Conservation (phyloP, 1,140 invertebrate species). For the Megathymus violae region DNA sequence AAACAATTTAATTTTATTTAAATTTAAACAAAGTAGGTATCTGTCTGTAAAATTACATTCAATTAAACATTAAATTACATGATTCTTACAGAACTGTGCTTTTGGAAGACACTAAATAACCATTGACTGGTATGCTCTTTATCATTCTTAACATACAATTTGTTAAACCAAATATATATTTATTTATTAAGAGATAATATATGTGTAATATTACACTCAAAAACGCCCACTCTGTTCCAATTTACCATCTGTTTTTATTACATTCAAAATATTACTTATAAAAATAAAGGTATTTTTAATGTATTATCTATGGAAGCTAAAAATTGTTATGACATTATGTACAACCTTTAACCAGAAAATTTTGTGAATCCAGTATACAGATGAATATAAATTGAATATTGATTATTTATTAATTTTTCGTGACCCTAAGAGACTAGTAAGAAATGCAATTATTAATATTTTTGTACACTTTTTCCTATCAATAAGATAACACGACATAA, state of each 20-base stretch:
- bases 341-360: constrained; percentile 18
- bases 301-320: constrained; percentile 52
- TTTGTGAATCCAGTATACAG: constrained; percentile 17
- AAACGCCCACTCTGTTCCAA: constrained; percentile 50
- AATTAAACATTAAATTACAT: constrained; percentile 53
- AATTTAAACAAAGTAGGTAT: constrained; percentile 46
- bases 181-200: constrained; percentile 14
- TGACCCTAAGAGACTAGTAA: constrained; percentile 80
- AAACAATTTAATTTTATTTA: constrained; percentile 58
- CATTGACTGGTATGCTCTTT: constrained; percentile 25
- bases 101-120: constrained; percentile 71
- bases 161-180: constrained; percentile 35
- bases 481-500: constrained; percentile 80
- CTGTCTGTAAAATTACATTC: constrained; percentile 67
- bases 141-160: constrained; percentile 26
- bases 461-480: constrained; percentile 80
- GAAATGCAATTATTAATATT: constrained; percentile 79
- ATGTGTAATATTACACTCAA: constrained; percentile 31
- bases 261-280: constrained; percentile 79
- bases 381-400: constrained; percentile 25
- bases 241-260: constrained; percentile 48
- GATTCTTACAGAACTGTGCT: constrained; percentile 59
- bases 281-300: constrained; percentile 73
- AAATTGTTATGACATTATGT: constrained; percentile 46
- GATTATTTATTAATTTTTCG: constrained; percentile 52